Evolutionary conservation across 2,113 vertebrate genomes (phyloP).

Genomic region (Puntigrus tetrazona): DNA sequence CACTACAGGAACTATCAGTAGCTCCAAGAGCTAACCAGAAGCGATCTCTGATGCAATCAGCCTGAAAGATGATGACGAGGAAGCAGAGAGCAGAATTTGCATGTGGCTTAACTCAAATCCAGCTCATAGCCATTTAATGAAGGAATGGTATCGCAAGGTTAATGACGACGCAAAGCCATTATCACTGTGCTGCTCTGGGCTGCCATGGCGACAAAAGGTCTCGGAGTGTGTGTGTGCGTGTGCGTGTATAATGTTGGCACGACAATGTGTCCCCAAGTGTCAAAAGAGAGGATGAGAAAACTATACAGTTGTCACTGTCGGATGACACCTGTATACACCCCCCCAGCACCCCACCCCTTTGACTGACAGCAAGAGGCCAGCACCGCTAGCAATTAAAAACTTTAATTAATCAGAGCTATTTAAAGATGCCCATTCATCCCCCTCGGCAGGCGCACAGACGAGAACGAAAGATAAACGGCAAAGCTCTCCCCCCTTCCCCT

Average conservation of each 20-base stretch:
- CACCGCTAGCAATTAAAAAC: constrained; percentile 70
- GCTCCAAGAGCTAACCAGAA: constrained; percentile 52
- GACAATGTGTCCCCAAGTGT: constrained; percentile 17
- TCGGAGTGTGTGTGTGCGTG: constrained; percentile 3
- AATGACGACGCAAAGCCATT: constrained; percentile 20
- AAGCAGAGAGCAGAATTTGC: constrained; percentile 39
- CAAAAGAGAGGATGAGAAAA: constrained; percentile 42
- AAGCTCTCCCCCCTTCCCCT: constrained; percentile 49
- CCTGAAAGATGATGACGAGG: constrained; percentile 66
- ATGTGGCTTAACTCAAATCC: constrained; percentile 33
- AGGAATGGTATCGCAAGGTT: not conserved
- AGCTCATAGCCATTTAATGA: not conserved
- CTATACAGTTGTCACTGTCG: constrained; percentile 51
- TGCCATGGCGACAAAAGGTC: constrained; percentile 40
- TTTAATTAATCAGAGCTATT: constrained; percentile 77
- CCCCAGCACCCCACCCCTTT: constrained; percentile 30
- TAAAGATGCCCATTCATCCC: constrained; percentile 72
- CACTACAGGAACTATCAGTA: constrained; percentile 57
- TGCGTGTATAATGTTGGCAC: not conserved
- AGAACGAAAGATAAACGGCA: constrained; percentile 60
- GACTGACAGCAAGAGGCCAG: constrained; percentile 52
- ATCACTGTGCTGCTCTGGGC: constrained; percentile 38
- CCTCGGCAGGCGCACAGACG: constrained; percentile 56
- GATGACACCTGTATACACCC: constrained; percentile 57
- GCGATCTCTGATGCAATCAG: constrained; percentile 70